Percentiles rank a stretch among this genome's conserved stretches.
Evolutionary conservation across 1,140 invertebrate species (phyloP).

Genomic region (Ostrea edulis): DNA sequence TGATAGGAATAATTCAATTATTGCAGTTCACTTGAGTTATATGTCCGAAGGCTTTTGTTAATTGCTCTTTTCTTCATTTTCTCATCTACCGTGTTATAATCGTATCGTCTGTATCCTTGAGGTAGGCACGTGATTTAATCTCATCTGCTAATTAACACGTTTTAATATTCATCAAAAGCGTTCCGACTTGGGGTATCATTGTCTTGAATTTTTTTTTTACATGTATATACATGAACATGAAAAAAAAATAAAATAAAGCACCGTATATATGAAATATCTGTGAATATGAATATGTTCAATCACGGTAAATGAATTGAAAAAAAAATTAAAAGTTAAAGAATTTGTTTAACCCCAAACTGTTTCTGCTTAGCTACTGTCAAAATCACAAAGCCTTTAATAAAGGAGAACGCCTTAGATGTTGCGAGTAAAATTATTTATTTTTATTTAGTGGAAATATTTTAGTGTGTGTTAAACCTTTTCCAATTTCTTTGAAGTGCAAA

Average conservation of each 20-base stretch:
- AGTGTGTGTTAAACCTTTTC: constrained; percentile 29
- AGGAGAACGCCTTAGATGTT: not conserved
- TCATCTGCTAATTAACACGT: constrained; percentile 32
- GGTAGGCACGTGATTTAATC: constrained; percentile 27
- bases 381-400: constrained; percentile 8
- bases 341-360: not conserved
- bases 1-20: constrained; percentile 43
- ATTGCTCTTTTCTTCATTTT: constrained; percentile 37
- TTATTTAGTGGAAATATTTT: constrained; percentile 44
- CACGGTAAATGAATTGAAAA: not conserved
- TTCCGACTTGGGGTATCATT: not conserved
- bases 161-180: constrained; percentile 31
- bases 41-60: constrained; percentile 40
- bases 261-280: not conserved
- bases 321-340: constrained; percentile 19
- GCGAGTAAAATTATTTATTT: constrained; percentile 44
- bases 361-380: not conserved
- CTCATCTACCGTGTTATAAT: constrained; percentile 12
- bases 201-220: not conserved
- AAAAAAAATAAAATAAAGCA: not conserved
- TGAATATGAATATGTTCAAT: not conserved
- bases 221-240: not conserved
- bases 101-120: constrained; percentile 17
- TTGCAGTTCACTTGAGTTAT: constrained; percentile 30
- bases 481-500: constrained; percentile 42